These are phyloP conservation scores for Cyphomyrus plagiostoma DNA, from an alignment of 2,113 vertebrate genomes.

Conservation along the genomic window DNA sequence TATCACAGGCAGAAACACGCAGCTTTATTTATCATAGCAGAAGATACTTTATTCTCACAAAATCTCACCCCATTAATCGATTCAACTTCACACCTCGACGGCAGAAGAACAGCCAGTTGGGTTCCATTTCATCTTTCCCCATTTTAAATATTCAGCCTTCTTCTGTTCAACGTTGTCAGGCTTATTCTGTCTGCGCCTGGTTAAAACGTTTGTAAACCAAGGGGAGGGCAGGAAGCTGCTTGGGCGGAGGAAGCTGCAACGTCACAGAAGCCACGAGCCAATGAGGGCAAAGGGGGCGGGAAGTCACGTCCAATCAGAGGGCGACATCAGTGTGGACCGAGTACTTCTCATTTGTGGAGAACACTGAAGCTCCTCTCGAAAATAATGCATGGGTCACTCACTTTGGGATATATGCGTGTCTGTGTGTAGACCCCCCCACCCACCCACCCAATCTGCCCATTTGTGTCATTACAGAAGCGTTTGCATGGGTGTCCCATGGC, in stretches of 20 bases:
- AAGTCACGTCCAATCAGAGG: slow-evolving; percentile 11
- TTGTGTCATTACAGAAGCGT: slow-evolving; percentile 42
- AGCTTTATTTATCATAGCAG: slow-evolving; percentile 63
- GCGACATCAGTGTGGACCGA: slow-evolving; percentile 15
- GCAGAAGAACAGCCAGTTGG: slow-evolving; percentile 36
- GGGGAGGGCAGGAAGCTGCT: slow-evolving; percentile 21
- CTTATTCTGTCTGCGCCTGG: slow-evolving; percentile 21
- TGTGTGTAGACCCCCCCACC: slow-evolving; percentile 35
- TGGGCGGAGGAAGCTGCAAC: slow-evolving; percentile 35
- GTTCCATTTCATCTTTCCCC: slow-evolving; percentile 25
- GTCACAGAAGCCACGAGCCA: slow-evolving; percentile 37
- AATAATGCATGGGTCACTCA: not conserved
- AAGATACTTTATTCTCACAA: slow-evolving; percentile 52
- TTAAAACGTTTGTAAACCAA: slow-evolving; percentile 30
- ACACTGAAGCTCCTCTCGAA: not conserved
- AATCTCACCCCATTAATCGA: slow-evolving; percentile 41
- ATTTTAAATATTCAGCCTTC: slow-evolving; percentile 34
- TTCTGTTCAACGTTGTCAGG: slow-evolving; percentile 26
- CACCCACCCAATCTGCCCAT: not conserved
- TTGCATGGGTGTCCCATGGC: slow-evolving; percentile 30
- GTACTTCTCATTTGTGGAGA: not conserved
- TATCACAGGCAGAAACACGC: slow-evolving; percentile 46
- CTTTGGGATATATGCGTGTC: slow-evolving; percentile 24
- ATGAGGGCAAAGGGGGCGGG: slow-evolving; percentile 30
- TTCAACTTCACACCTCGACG: slow-evolving; percentile 32